phyloP scores from a whole-genome alignment of 2,113 vertebrate species.

The Onychostoma macrolepis region DNA sequence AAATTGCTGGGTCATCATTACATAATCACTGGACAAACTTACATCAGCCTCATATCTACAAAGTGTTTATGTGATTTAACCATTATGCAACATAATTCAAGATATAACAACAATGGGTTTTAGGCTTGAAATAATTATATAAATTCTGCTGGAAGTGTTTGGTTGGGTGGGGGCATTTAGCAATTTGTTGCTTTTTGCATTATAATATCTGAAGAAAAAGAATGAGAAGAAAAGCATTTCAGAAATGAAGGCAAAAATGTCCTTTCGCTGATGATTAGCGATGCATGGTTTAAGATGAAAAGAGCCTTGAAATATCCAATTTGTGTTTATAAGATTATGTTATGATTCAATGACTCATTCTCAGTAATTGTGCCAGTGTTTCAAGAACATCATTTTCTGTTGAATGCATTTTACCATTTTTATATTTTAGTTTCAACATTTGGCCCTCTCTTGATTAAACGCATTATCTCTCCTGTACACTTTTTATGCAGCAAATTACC shows the following conservation, averaged over 20 bases:
- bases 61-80: background rate
- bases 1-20: background rate
- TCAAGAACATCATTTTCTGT: constrained; percentile 6
- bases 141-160: background rate
- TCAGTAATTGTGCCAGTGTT: background rate
- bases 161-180: background rate
- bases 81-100: background rate
- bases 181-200: background rate
- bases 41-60: background rate
- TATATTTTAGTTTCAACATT: background rate
- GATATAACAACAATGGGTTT: constrained; percentile 8
- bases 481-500: background rate
- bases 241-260: background rate
- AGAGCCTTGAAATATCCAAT: constrained; percentile 22
- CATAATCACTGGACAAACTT: background rate
- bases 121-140: background rate
- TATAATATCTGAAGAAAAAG: background rate
- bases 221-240: background rate
- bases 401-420: background rate
- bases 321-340: constrained; percentile 11
- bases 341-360: constrained; percentile 11
- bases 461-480: background rate
- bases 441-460: constrained; percentile 6
- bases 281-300: constrained; percentile 14
- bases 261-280: constrained; percentile 19